These are phyloP conservation scores for Ctenopoma kingsleyae DNA, from an alignment of 2,797 vertebrate species.

Conservation along the genomic window DNA sequence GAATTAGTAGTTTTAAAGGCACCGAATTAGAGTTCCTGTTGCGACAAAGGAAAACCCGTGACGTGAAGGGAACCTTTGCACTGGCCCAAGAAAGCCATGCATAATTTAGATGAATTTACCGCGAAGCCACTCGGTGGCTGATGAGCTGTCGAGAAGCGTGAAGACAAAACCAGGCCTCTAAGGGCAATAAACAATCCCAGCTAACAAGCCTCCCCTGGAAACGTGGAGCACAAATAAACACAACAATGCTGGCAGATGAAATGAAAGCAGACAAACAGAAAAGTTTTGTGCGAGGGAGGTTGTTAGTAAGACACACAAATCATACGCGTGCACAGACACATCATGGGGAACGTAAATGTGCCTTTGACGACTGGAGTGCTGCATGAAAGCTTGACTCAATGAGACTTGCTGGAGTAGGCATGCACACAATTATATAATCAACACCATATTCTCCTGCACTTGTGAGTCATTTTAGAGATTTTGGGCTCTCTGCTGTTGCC, in stretches of 20 bases:
- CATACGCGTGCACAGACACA: conserved; percentile 15
- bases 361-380: conserved; percentile 54
- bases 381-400: conserved; percentile 55
- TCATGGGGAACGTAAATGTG: conserved; percentile 45
- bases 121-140: conserved; percentile 52
- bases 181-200: conserved; percentile 64
- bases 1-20: not conserved
- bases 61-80: conserved; percentile 30
- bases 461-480: conserved; percentile 52
- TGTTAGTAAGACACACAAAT: conserved; percentile 48
- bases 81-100: conserved; percentile 42
- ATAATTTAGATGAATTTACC: conserved; percentile 68
- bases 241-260: conserved; percentile 61
- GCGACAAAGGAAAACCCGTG: conserved; percentile 19
- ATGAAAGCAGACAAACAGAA: conserved; percentile 59
- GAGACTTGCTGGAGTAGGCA: conserved; percentile 65
- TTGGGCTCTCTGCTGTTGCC: conserved; percentile 46
- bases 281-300: conserved; percentile 47
- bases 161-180: conserved; percentile 48
- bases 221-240: conserved; percentile 49
- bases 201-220: conserved; percentile 67
- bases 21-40: not conserved
- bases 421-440: conserved; percentile 75
- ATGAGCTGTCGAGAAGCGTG: conserved; percentile 61
- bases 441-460: conserved; percentile 66